Evolutionary conservation across 1,140 invertebrate species (phyloP).

Genomic region (Anastrepha obliqua): DNA sequence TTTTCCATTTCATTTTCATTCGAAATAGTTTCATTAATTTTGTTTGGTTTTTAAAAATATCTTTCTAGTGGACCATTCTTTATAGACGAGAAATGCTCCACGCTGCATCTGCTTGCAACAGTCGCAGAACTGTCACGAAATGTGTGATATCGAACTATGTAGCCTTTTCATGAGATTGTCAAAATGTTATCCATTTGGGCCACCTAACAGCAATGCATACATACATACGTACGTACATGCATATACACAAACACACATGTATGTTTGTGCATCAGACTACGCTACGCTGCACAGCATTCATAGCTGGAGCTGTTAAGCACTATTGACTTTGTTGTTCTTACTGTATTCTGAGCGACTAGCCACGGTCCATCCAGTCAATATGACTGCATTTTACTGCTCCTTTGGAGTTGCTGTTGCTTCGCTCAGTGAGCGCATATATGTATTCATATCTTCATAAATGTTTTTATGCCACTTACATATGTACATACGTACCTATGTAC

Average conservation of each 20-base stretch:
- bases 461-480: background rate
- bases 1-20: no score
- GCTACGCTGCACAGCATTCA: background rate
- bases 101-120: no score
- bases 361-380: constrained; percentile 11
- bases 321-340: background rate
- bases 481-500: background rate
- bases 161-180: no score
- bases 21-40: no score
- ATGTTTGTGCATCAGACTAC: background rate
- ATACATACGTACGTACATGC: background rate
- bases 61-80: no score
- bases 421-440: constrained; percentile 12
- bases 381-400: constrained; percentile 29
- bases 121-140: no score
- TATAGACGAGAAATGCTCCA: no score
- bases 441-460: background rate
- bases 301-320: background rate
- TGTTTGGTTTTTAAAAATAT: no score
- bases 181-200: background rate
- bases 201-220: background rate
- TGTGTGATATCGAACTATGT: no score
- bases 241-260: background rate
- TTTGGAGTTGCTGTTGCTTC: background rate
- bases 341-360: background rate